These are phyloP conservation scores for Heterodera carotae DNA, from an alignment of 1,140 invertebrate species.

Conservation along the genomic window DNA sequence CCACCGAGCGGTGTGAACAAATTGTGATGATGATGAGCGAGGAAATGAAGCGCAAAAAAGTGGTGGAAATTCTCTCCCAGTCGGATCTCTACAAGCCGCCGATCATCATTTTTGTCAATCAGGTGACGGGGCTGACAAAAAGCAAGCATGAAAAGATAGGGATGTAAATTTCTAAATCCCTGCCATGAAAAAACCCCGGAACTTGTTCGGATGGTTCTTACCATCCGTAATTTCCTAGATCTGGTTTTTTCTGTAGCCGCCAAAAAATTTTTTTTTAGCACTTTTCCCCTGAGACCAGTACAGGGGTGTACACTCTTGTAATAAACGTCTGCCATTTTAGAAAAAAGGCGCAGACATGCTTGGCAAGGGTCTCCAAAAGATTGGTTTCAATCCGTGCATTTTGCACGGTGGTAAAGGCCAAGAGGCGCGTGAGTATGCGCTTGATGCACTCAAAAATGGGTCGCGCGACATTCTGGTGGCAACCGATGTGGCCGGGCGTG, in stretches of 20 bases:
- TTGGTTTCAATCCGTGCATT: constrained; percentile 93
- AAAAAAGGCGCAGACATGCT: constrained; percentile 85
- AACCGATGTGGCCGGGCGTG: constrained; percentile 97
- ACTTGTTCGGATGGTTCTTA: too few species aligned
- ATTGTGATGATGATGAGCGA: constrained; percentile 92
- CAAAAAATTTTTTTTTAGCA: too few species aligned
- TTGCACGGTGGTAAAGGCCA: constrained; percentile 99
- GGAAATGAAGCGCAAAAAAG: constrained; percentile 80
- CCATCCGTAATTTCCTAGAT: too few species aligned
- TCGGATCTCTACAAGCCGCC: constrained; percentile 79
- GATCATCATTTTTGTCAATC: constrained; percentile 99
- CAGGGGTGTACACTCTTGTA: too few species aligned
- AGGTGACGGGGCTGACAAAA: constrained; percentile 88
- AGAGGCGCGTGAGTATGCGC: constrained; percentile 96
- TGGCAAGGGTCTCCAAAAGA: constrained; percentile 92
- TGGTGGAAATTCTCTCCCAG: constrained; percentile 70
- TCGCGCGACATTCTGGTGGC: constrained; percentile 97
- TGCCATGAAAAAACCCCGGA: too few species aligned
- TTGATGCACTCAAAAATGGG: constrained; percentile 82
- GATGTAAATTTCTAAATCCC: too few species aligned
- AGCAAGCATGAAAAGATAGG: too few species aligned
- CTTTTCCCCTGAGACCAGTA: constrained; percentile 22
- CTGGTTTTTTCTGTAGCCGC: too few species aligned
- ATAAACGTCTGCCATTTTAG: constrained; percentile 19
- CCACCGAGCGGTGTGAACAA: constrained; percentile 95